A percentile compares a stretch with the other conserved stretches of the same genome.
Conservation (phyloP, 2,113 vertebrate genomes). For the Helogale parvula region DNA sequence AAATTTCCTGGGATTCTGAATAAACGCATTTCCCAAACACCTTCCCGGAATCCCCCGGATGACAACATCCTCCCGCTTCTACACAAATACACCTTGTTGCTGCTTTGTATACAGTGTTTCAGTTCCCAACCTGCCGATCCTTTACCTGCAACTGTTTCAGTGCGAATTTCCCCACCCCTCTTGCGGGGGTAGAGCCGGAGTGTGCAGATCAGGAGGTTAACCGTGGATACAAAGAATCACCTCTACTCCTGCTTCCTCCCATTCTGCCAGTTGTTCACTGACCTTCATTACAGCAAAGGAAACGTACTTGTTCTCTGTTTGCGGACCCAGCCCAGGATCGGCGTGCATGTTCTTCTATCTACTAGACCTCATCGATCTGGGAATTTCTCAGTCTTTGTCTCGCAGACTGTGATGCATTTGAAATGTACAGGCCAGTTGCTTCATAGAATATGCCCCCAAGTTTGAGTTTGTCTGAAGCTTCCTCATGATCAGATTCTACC, state of each 20-base stretch:
- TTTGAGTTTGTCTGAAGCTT: background rate
- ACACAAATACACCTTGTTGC: background rate
- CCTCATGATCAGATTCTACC: background rate
- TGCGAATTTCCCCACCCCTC: background rate
- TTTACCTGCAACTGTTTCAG: background rate
- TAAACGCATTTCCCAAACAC: background rate
- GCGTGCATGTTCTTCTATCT: background rate
- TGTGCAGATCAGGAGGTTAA: background rate
- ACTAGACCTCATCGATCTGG: background rate
- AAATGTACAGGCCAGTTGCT: background rate
- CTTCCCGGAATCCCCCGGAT: background rate
- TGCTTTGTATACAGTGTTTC: background rate
- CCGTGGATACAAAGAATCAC: background rate
- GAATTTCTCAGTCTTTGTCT: background rate
- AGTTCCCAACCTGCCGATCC: background rate
- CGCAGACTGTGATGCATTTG: background rate
- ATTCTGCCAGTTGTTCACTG: background rate
- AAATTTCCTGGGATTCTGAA: background rate
- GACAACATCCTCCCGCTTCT: background rate
- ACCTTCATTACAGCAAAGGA: background rate
- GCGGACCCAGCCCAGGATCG: background rate
- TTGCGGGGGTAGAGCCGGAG: background rate
- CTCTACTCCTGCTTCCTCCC: background rate
- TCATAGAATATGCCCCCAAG: background rate
- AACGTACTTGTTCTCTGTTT: background rate